These are phyloP conservation scores for Psylliodes chrysocephalus DNA, from an alignment of 2,888 invertebrate species.

Conservation along the genomic window DNA sequence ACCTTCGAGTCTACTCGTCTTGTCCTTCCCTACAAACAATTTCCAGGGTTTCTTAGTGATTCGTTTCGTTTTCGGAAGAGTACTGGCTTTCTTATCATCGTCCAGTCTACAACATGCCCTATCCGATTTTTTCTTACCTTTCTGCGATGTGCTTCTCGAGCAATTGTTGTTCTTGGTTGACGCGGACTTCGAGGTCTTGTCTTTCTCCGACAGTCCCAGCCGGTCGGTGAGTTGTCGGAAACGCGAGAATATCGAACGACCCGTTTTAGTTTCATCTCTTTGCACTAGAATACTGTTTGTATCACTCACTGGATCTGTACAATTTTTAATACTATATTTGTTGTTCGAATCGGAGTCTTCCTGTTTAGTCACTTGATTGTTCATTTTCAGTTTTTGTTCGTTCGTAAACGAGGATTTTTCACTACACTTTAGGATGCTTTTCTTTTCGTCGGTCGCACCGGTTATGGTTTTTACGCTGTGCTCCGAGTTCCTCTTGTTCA, in stretches of 20 bases:
- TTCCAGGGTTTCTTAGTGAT: conserved; percentile 59
- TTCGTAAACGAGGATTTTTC: conserved; percentile 51
- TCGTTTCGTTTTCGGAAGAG: conserved; percentile 58
- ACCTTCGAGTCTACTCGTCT: conserved; percentile 53
- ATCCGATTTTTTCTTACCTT: conserved; percentile 40
- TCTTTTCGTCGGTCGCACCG: conserved; percentile 55
- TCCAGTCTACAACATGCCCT: conserved; percentile 57
- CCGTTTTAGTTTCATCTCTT: conserved; percentile 57
- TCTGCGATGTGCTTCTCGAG: conserved; percentile 47
- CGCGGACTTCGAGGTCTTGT: conserved; percentile 51
- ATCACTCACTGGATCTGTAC: conserved; percentile 37
- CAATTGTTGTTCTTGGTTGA: conserved; percentile 56
- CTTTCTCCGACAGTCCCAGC: conserved; percentile 64
- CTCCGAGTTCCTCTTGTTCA: conserved; percentile 61
- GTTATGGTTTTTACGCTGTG: conserved; percentile 57
- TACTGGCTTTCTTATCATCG: conserved; percentile 57
- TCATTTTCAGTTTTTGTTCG: conserved; percentile 54
- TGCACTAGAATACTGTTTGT: conserved; percentile 52
- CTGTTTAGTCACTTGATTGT: conserved; percentile 44
- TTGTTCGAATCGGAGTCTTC: conserved; percentile 43
- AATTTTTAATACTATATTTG: conserved; percentile 51
- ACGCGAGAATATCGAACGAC: conserved; percentile 65
- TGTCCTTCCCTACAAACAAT: conserved; percentile 60
- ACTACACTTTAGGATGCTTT: conserved; percentile 59
- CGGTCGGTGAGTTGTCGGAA: conserved; percentile 68